Conservation (phyloP, 2,888 invertebrate genomes). For the Heliconius cydno region DNA sequence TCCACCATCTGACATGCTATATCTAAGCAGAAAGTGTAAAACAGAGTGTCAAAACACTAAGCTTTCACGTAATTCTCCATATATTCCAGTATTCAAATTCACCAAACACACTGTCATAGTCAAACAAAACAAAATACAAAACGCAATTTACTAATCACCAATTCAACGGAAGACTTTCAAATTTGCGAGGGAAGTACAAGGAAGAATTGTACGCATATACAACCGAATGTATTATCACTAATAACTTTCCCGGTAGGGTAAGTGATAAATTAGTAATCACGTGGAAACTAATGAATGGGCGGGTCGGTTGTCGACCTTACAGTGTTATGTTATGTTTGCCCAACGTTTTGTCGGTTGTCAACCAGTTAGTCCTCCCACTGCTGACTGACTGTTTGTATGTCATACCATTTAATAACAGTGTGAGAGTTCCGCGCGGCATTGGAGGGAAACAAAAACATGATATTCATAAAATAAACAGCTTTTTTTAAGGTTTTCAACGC, state of each 20-base stretch:
- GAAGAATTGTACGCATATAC: slow-evolving; percentile 26
- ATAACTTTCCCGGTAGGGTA: slow-evolving; percentile 51
- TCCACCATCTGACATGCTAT: no score
- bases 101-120: no score
- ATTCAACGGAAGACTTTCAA: slow-evolving; percentile 42
- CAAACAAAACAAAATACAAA: neutral
- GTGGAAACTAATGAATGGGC: slow-evolving; percentile 65
- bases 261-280: slow-evolving; percentile 68
- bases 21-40: no score
- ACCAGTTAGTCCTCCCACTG: slow-evolving; percentile 81
- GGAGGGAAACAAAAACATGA: slow-evolving; percentile 9
- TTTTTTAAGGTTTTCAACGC: neutral
- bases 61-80: no score
- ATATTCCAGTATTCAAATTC: no score
- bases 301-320: slow-evolving; percentile 77
- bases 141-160: slow-evolving; percentile 25
- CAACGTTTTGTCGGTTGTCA: slow-evolving; percentile 63
- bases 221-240: slow-evolving; percentile 36
- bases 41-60: no score
- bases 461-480: slow-evolving; percentile 12
- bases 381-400: slow-evolving; percentile 60
- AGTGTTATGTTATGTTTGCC: slow-evolving; percentile 64
- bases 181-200: slow-evolving; percentile 37
- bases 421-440: slow-evolving; percentile 43
- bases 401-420: slow-evolving; percentile 54